Base-by-base conservation (phyloP, 2,888 invertebrate species). In the Euclidia mi region DNA sequence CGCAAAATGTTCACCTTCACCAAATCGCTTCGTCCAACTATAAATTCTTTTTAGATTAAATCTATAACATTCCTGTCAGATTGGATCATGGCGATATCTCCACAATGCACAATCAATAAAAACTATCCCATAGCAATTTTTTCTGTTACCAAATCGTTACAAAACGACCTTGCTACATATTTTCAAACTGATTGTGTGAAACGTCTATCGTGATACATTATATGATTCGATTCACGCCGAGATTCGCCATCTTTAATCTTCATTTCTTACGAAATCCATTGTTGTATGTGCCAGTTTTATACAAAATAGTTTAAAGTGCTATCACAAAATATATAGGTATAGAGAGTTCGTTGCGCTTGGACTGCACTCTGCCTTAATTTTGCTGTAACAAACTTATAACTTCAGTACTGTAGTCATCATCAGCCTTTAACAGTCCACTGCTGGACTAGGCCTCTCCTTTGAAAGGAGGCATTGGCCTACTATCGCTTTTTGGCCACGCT, bases 261-360 rank as follows among this genome's bases (percentile, higher is more conserved):
- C 55, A 61, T 63, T 18, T 46, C 55, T 79, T 69, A 70, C 65
- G 75, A 59, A 79, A 79, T 55, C 79, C 50, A 79, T 79, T 79
- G 79, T 76, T 72, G 11, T 37, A 34, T 50, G 75, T 51, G 41
- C 75, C 52, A 76, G 51, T 66, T 76, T 62, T 57, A 18, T 40
- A 44, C 45, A 56, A 38, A 47, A 40, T 37, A 40, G 28, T 28
- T 11, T 14, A 25, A 11, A 18, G 29, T 31, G 37, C 25, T 42
- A 6, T 17, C 14, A n/a, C 10, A n/a, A n/a, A n/a, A n/a, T n/a
- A n/a, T n/a, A n/a, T n/a, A n/a, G n/a, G n/a, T n/a, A n/a, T n/a
- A n/a, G n/a, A n/a, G n/a, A n/a, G n/a, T n/a, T n/a, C n/a, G n/a
- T n/a, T n/a, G n/a, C n/a, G n/a, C n/a, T n/a, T n/a, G n/a, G n/a